These are phyloP conservation scores for Esox masquinongy DNA, from an alignment of 2,797 vertebrate species.

Conservation along the genomic window DNA sequence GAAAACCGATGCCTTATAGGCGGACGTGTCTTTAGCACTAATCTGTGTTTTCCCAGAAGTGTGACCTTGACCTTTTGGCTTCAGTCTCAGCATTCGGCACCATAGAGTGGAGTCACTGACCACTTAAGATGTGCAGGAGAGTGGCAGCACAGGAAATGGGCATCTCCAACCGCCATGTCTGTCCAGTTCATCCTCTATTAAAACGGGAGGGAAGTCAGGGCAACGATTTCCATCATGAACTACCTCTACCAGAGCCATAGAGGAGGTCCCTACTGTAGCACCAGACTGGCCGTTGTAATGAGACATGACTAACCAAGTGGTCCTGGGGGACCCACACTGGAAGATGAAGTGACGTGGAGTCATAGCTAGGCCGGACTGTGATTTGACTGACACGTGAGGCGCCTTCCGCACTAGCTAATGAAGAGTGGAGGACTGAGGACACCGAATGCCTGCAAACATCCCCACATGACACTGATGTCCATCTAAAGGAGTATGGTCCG, in stretches of 20 bases:
- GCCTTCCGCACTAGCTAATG: neutral
- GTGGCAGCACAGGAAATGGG: neutral
- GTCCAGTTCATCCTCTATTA: slow-evolving; percentile 1
- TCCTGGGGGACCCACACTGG: neutral
- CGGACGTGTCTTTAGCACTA: slow-evolving; percentile 13
- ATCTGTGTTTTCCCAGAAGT: slow-evolving; percentile 24
- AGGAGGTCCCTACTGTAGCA: neutral
- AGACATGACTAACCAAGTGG: neutral
- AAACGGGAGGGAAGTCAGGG: neutral
- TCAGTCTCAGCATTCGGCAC: neutral
- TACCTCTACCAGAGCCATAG: neutral
- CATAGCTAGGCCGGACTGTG: neutral
- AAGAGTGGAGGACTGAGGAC: neutral
- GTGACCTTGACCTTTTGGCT: slow-evolving; percentile 35
- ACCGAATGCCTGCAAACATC: neutral
- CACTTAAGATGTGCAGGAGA: neutral
- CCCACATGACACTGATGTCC: neutral
- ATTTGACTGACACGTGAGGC: neutral
- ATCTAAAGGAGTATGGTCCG: neutral
- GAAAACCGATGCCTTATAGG: slow-evolving; percentile 22
- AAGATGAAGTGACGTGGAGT: neutral
- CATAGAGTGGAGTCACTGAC: neutral
- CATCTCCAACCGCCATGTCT: neutral
- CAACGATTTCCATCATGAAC: neutral
- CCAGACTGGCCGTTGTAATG: neutral